Conservation (phyloP, 2,797 vertebrate genomes). For the Falco biarmicus region DNA sequence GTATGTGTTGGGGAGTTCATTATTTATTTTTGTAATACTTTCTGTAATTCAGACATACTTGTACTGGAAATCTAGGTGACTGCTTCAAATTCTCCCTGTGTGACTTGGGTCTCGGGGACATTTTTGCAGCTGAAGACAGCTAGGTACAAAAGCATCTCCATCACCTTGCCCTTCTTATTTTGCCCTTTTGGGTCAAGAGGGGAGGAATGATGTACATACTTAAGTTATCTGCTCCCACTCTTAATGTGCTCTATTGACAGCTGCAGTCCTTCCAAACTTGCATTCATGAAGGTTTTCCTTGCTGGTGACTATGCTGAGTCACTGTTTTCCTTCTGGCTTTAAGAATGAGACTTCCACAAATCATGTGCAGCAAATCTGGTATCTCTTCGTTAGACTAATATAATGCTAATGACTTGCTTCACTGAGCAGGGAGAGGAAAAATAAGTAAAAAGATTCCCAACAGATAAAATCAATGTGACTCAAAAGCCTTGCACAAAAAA, state of each 20-base stretch:
- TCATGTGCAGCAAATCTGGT: not conserved
- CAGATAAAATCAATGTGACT: not conserved
- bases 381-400: not conserved
- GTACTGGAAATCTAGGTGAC: not conserved
- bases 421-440: not conserved
- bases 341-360: not conserved
- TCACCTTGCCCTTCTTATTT: not conserved
- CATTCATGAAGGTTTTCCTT: not conserved
- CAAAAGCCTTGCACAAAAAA: not conserved
- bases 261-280: not conserved
- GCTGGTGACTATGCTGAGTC: not conserved
- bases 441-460: not conserved
- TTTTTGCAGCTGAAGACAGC: not conserved
- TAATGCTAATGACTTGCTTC: conserved; percentile 1
- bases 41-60: not conserved
- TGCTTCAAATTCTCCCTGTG: not conserved
- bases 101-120: not conserved
- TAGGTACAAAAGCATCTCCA: not conserved
- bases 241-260: not conserved
- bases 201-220: not conserved
- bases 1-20: not conserved
- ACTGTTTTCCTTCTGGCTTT: not conserved
- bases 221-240: not conserved
- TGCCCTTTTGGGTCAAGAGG: not conserved
- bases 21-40: not conserved